Conservation (phyloP, 2,797 vertebrate species). For the Cuniculus paca region DNA sequence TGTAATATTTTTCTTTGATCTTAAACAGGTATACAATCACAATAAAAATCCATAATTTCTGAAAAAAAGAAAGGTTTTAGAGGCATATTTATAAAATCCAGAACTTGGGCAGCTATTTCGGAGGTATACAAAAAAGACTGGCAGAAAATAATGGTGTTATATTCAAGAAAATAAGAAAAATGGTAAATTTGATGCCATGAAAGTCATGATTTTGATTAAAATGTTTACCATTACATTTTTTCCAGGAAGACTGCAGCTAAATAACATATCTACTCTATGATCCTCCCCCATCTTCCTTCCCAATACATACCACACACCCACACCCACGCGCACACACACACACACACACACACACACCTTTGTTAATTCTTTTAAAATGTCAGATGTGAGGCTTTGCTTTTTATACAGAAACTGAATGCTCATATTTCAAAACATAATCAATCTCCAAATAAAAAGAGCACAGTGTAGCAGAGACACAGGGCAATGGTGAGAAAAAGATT, state of each 20-base stretch:
- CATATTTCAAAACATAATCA: background rate
- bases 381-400: background rate
- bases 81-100: background rate
- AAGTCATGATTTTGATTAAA: constrained; percentile 31
- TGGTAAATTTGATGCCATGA: background rate
- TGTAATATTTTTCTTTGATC: background rate
- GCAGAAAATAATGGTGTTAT: background rate
- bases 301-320: background rate
- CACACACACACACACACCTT: background rate
- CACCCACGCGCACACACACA: background rate
- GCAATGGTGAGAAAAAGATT: background rate
- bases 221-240: background rate
- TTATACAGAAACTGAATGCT: background rate
- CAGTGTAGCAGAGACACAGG: background rate
- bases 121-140: background rate
- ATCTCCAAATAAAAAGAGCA: background rate
- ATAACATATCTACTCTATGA: background rate
- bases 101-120: background rate
- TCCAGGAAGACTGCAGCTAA: background rate
- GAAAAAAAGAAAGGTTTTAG: background rate
- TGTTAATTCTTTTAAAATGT: background rate
- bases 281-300: background rate
- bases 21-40: background rate
- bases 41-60: background rate
- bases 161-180: background rate